Evolutionary conservation across 2,797 vertebrate species (phyloP), one percentile per base, ranked within the genome.

Genomic region (Trichosurus vulpecula): DNA sequence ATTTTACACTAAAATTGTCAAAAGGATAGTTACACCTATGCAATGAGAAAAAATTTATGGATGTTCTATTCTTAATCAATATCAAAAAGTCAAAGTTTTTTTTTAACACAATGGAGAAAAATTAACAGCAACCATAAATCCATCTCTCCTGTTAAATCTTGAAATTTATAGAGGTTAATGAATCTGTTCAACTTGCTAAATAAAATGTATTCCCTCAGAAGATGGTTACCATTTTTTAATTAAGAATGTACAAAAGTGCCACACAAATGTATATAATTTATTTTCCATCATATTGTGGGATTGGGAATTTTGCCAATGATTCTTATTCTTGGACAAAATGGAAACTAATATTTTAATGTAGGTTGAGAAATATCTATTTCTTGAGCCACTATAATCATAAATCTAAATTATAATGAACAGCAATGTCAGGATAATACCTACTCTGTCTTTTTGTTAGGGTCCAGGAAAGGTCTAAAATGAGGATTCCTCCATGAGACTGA

Each of bases 251-350:
- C 96, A 98, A 97, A 98, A 97, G 81, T 98, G 96, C 47, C 95
- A 97, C 94, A 96, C 95, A 98, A 98, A 98, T 31, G 57, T 97
- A 96, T 92, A 96, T 98, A 98, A 98, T 98, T 98, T 98, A 98
- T 98, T 98, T 74, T 91, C 91, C 47, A 93, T 98, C 97, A 95
- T 98, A 98, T 97, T 98, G 97, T 97, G 97, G 94, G 90, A 96
- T 97, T 98, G 98, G 98, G 98, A 97, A 98, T 98, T 98, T 97
- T 98, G 97, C 98, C 98, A 98, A 97, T 98, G 98, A 98, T 97
- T 97, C 96, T 97, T 97, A 97, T 98, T 98, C 97, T 97, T 92
- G 91, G 95, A 92, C 92, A 97, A 97, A 97, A 98, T 95, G 0
- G 4, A 97, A 98, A 97, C 0, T 1, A 97, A 97, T 97, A 96